Evolutionary conservation across 2,797 vertebrate species (phyloP), one percentile per base, ranked within the genome.

Genomic region (Lerista edwardsae): DNA sequence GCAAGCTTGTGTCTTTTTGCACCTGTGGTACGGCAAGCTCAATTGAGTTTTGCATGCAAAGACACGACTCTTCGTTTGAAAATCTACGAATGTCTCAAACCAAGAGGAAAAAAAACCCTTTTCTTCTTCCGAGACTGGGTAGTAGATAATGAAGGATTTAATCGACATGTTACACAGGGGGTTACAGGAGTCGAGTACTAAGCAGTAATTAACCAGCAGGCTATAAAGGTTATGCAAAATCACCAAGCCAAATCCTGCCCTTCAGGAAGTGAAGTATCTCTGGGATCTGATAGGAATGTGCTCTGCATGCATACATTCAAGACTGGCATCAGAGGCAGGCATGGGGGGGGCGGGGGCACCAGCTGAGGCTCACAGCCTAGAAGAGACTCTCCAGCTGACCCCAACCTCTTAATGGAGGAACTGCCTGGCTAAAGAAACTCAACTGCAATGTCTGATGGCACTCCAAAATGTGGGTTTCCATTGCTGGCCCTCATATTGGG

Each of bases 121-220:
- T 62, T 51, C 55, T 71, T 67, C 23, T 31, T 41, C n/a, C 6
- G 59, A 75, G 73, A 72, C 21, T 10, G 25, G 74, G 84, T 79
- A 85, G 34, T 1, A 75, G 55, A 67, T 90, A 83, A 88, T 79
- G 78, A 88, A 83, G 72, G 47, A 71, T 75, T 55, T 84, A 79
- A 88, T 78, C 68, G 57, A 29, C 7, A 0, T 4, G 41, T 51
- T 76, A 71, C 21, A 64, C 44, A 72, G 62, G 57, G 23, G 12
- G 31, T 31, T 75, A n/a, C 51, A 4, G 80, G 0, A 71, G 34
- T 31, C 2, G 25, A 84, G 31, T 59, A 67, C 44, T 69, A 17
- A 87, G 65, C 36, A 79, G 41, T 39, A 81, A 47, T 57, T 64
- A 23, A 51, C 62, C 27, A 1, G 4, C 59, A 29, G 36, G 41